Evolutionary conservation across 2,888 invertebrate genomes (phyloP).

Genomic region (Oligia strigilis): DNA sequence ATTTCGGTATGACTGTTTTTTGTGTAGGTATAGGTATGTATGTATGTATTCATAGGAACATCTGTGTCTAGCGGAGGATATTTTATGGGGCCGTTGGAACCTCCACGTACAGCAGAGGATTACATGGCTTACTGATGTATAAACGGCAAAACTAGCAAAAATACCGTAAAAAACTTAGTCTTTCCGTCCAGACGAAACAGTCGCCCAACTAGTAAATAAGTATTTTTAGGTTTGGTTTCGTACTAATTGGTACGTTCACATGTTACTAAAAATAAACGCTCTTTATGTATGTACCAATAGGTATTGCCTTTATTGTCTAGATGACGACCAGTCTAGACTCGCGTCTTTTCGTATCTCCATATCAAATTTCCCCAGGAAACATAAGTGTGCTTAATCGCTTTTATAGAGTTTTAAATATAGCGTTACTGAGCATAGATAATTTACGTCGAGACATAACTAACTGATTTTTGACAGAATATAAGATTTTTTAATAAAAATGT

Average conservation of each 20-base stretch:
- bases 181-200: slow-evolving; percentile 7
- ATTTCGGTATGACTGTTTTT: background rate
- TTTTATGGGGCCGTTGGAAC: no score
- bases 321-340: slow-evolving; percentile 73
- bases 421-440: slow-evolving; percentile 59
- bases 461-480: slow-evolving; percentile 35
- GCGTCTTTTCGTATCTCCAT: slow-evolving; percentile 51
- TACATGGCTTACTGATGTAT: no score
- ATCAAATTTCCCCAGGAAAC: slow-evolving; percentile 68
- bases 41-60: no score
- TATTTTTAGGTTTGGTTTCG: slow-evolving; percentile 58
- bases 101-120: background rate
- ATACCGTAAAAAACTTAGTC: no score
- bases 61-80: no score
- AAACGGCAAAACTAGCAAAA: background rate
- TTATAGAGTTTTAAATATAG: slow-evolving; percentile 57
- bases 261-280: slow-evolving; percentile 76
- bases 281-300: slow-evolving; percentile 59
- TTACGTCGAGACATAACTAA: slow-evolving; percentile 32
- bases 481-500: slow-evolving; percentile 12
- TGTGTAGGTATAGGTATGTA: background rate
- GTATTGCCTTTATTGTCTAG: slow-evolving; percentile 71
- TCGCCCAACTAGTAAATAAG: slow-evolving; percentile 20
- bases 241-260: slow-evolving; percentile 76
- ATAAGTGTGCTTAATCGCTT: slow-evolving; percentile 64